Evolutionary conservation across 1,140 invertebrate species (phyloP).

Genomic region (Drosophila serrata): DNA sequence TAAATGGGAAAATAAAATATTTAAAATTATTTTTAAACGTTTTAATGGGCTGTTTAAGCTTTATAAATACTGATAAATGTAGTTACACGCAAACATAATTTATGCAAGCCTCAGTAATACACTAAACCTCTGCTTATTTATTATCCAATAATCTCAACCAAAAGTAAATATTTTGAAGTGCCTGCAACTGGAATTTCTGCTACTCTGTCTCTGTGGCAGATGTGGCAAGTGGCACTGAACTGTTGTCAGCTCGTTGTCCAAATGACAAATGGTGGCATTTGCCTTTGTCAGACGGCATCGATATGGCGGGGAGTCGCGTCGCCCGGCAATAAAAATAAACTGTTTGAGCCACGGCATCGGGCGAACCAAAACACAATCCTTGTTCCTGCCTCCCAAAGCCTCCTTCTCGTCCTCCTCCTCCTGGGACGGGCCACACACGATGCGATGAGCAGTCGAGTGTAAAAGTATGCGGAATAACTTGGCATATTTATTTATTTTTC

Average conservation of each 20-base stretch:
- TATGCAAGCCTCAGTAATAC: no score
- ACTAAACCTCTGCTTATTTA: neutral
- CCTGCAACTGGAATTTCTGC: conserved; percentile 28
- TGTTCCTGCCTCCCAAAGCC: neutral
- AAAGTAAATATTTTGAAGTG: conserved; percentile 32
- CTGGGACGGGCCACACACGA: conserved; percentile 52
- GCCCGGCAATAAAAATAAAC: conserved; percentile 71
- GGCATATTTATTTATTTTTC: conserved; percentile 67
- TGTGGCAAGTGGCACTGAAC: conserved; percentile 51
- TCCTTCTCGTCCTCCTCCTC: no score
- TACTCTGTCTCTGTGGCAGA: conserved; percentile 20
- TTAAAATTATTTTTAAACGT: neutral
- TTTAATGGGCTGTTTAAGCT: neutral
- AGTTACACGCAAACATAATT: no score
- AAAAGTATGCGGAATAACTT: conserved; percentile 45
- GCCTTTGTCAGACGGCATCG: conserved; percentile 65
- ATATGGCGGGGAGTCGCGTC: conserved; percentile 60
- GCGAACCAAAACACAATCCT: conserved; percentile 30
- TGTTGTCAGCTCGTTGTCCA: conserved; percentile 71
- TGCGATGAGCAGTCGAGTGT: conserved; percentile 33
- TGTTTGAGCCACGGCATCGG: conserved; percentile 27
- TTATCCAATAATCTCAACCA: neutral
- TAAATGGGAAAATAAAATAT: neutral
- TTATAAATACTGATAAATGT: neutral
- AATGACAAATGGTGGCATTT: conserved; percentile 79